Conservation (phyloP, 2,113 vertebrate genomes). For the Alectura lathami region DNA sequence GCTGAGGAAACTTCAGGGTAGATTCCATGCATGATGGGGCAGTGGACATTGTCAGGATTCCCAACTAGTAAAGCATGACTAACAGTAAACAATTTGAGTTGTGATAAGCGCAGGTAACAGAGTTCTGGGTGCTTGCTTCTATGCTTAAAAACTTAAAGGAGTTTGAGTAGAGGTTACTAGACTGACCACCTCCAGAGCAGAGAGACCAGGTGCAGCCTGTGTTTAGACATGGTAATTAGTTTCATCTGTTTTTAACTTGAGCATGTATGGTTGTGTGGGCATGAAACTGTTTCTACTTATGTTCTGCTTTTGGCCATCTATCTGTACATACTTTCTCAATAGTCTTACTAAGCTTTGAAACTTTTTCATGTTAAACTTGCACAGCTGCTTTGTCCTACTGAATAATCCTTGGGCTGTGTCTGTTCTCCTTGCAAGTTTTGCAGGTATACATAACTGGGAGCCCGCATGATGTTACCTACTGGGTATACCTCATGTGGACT, state of each 20-base stretch:
- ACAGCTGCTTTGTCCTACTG: constrained; percentile 20
- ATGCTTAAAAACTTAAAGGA: not conserved
- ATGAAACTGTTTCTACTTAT: constrained; percentile 32
- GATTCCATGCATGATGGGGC: not conserved
- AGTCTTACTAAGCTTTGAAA: constrained; percentile 24
- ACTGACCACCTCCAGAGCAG: constrained; percentile 26
- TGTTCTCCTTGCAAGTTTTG: constrained; percentile 58
- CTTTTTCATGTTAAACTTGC: constrained; percentile 4
- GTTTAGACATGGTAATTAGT: constrained; percentile 26
- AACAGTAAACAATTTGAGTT: not conserved
- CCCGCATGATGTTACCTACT: constrained; percentile 62
- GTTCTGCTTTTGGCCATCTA: constrained; percentile 17
- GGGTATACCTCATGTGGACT: constrained; percentile 52
- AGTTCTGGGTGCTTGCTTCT: constrained; percentile 24
- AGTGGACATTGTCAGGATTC: not conserved
- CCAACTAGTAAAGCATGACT: not conserved
- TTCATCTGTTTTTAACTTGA: constrained; percentile 29
- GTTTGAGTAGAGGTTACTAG: not conserved
- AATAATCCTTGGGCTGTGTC: constrained; percentile 52
- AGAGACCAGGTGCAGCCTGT: constrained; percentile 29
- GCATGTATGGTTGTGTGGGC: constrained; percentile 60
- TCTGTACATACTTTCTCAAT: not conserved
- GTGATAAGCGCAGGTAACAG: not conserved
- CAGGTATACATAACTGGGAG: constrained; percentile 49
- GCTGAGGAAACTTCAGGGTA: not conserved